Evolutionary conservation across 2,888 invertebrate genomes (phyloP), one percentile per base, ranked within the genome.

Genomic region (Congeria kusceri): DNA sequence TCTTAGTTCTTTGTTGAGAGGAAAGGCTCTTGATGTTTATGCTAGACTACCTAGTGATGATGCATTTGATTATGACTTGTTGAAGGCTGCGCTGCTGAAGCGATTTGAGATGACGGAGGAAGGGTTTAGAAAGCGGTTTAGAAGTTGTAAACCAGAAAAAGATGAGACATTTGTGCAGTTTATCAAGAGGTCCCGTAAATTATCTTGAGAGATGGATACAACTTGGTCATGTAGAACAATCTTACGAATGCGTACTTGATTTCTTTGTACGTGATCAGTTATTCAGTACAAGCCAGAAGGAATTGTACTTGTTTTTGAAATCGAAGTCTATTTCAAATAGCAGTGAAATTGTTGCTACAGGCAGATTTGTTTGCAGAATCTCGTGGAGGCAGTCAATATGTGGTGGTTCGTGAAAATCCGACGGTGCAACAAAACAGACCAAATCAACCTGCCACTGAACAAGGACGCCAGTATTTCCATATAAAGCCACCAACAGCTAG

Each of bases 261-360:
- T 49, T 4, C 18, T 20, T 49, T 4, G 49, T 49, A 15, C 49
- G 49, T 20, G 49, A 49, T 49, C 20, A 49, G 5, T 15, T 49
- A 49, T 49, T 49, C 4, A 15, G 49, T 49, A 20, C 15, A 49
- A 49, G 20, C 49, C 49, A 49, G 49, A 49, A 49, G 49, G 49
- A 49, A 49, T 49, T 49, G 49, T 49, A 49, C 15, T 15, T 49
- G 49, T 49, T 49, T 15, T 49, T 49, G 49, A 49, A 49, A 49
- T 49, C 49, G 15, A 49, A 20, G 49, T 49, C 49, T 49, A 5
- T 49, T 49, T 9, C 49, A 49, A 15, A 49, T 49, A 49, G 49
- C 15, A 49, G 49, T 15, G 32, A 32, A 11, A 32, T n/a, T 44
- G 46, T 9, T 18, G 46, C 11, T 44, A 9, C 46, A 44, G 18